Conservation (phyloP, 2,888 invertebrate species). For the Stenotaenia linearis region DNA sequence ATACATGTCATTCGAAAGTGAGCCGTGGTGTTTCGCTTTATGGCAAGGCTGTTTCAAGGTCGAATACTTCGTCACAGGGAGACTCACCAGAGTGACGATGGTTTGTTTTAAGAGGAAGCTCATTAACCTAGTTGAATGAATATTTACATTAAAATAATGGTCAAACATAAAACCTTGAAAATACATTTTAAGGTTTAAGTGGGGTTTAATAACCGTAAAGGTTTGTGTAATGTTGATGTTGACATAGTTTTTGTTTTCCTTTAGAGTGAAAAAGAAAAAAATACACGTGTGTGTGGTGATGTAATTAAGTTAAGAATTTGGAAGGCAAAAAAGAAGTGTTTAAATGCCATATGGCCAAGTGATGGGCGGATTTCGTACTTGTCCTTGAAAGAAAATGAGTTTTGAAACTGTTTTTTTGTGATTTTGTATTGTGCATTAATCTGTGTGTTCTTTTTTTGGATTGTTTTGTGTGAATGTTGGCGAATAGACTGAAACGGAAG, state of each 20-base stretch:
- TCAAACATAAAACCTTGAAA: background rate
- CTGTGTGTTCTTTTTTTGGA: background rate
- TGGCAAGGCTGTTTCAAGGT: slow-evolving; percentile 14
- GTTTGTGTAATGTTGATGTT: background rate
- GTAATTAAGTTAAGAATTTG: background rate
- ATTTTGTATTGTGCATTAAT: background rate
- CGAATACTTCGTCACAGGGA: background rate
- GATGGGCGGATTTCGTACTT: background rate
- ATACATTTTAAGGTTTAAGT: background rate
- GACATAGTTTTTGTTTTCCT: too few species aligned
- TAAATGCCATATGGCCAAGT: background rate
- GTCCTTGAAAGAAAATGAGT: background rate
- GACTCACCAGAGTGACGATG: background rate
- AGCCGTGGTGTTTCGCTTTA: background rate
- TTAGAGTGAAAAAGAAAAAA: too few species aligned
- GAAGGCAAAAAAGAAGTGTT: background rate
- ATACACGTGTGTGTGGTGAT: background rate
- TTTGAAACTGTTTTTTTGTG: background rate
- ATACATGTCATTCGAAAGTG: background rate
- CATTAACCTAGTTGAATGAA: slow-evolving; percentile 5
- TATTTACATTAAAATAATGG: background rate
- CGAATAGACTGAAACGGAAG: slow-evolving; percentile 14
- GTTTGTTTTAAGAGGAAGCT: slow-evolving; percentile 14
- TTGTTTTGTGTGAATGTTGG: slow-evolving; percentile 21
- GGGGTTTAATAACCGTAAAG: background rate